Evolutionary conservation across 2,113 vertebrate species (phyloP).

Genomic region (Prinia subflava): DNA sequence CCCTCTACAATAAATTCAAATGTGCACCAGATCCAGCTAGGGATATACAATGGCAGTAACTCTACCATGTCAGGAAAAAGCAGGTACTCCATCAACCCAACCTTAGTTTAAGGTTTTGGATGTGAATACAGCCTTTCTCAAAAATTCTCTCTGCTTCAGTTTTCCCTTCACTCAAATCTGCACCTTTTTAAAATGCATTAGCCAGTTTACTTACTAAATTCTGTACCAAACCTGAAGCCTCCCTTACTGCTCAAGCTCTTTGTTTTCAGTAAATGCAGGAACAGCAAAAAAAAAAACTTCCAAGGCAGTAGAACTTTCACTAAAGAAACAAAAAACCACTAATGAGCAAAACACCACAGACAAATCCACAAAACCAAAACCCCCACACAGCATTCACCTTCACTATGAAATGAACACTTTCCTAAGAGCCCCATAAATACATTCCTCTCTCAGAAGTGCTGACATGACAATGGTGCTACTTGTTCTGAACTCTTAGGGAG

Average conservation of each 20-base stretch:
- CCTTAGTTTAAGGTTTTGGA: background rate
- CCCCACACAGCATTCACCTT: background rate
- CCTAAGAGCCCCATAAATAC: background rate
- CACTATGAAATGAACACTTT: background rate
- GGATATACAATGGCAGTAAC: background rate
- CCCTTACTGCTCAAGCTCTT: background rate
- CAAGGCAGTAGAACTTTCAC: background rate
- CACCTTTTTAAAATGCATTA: background rate
- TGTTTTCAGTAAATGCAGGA: background rate
- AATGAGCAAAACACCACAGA: background rate
- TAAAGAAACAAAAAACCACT: background rate
- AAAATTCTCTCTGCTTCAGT: background rate
- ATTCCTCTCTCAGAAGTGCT: background rate
- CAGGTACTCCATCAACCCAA: background rate
- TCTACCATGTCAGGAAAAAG: background rate
- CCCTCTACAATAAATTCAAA: background rate
- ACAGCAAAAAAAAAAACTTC: background rate
- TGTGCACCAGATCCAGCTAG: background rate
- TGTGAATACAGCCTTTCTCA: background rate
- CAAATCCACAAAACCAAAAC: background rate
- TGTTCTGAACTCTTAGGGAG: background rate
- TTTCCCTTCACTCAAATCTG: background rate
- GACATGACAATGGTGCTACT: background rate
- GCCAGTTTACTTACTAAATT: background rate
- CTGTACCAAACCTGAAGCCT: background rate